A percentile compares a stretch with the other conserved stretches of the same genome.
phyloP scores from a whole-genome alignment of 2,888 invertebrate genomes.

The Leistus spinibarbis region DNA sequence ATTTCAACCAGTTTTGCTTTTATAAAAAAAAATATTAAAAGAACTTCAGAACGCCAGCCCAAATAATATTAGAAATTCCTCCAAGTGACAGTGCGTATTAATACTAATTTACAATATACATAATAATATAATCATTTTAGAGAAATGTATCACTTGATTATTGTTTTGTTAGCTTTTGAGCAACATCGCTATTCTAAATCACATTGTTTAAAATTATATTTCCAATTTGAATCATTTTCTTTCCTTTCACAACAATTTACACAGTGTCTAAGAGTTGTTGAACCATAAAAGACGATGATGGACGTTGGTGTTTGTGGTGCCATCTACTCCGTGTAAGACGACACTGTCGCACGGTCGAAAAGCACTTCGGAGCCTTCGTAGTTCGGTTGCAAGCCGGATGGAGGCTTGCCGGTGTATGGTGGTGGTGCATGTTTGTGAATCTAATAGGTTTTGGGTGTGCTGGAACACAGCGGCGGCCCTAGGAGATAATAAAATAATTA shows the following conservation, averaged over 20 bases:
- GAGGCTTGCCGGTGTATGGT: background rate
- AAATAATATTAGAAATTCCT: too few species aligned
- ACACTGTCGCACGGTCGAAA: conserved; percentile 45
- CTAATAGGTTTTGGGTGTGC: conserved; percentile 36
- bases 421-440: conserved; percentile 39
- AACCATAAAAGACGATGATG: conserved; percentile 50
- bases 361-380: conserved; percentile 40
- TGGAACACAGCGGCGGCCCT: conserved; percentile 45
- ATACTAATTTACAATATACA: background rate
- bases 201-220: conserved; percentile 6
- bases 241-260: conserved; percentile 37
- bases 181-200: conserved; percentile 21
- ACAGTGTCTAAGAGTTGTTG: conserved; percentile 52
- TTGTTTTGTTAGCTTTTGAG: conserved; percentile 9
- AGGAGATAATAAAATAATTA: too few species aligned
- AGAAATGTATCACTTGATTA: background rate
- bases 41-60: too few species aligned
- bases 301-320: conserved; percentile 43
- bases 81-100: too few species aligned
- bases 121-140: background rate
- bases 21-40: too few species aligned
- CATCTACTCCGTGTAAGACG: conserved; percentile 43
- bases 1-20: too few species aligned
- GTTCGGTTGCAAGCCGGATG: conserved; percentile 35
- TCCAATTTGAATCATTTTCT: too few species aligned